Base-by-base conservation (phyloP, 2,113 vertebrate genomes). In the Oncorhynchus kisutch region DNA sequence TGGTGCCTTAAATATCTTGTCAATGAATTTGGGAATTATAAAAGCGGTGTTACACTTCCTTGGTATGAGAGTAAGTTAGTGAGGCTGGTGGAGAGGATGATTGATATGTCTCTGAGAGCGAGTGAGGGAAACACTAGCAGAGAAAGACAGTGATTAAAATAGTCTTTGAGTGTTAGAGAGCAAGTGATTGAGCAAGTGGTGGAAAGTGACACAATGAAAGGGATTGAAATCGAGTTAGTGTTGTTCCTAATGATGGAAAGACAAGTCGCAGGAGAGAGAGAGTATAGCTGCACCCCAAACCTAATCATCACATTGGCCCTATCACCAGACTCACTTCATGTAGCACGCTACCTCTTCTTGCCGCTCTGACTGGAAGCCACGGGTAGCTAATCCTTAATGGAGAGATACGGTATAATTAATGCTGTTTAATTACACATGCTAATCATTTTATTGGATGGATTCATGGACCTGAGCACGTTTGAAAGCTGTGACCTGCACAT, bases 71-170 rank as follows among this genome's bases (percentile, higher is more conserved):
- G 22, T 14, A 29, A 27, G 64, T 27, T 14, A 27, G 25, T 14
- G 64, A 66, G 64, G 22, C 66, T 34, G 29, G 25, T 18, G 27
- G 66, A 66, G 64, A 67, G 66, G 16, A 39, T 34, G 66, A 68
- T 68, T 68, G 7, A 18, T 68, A 68, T 16, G 67, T 31, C 5
- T 34, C 39, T 68, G 39, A 45, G 29, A 68, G 67, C 31, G 12
- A 20, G 29, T 31, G 67, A 68, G 1, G 31, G 67, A 29, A 7
- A 68, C 16, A 68, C 18, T 12, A 18, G 67, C 67, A 45, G 67
- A n/a, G 67, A 68, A 39, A 68, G 68, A 70, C 68, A 70, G 68
- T 70, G 68, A 70, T 70, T 70, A 70, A 70, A 22, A 70, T 25
- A 49, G n/a, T 49, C 34, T 45, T 70, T 70, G 68, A 49, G 68